Conservation (phyloP, 2,113 vertebrate genomes). For the Archilochus colubris region DNA sequence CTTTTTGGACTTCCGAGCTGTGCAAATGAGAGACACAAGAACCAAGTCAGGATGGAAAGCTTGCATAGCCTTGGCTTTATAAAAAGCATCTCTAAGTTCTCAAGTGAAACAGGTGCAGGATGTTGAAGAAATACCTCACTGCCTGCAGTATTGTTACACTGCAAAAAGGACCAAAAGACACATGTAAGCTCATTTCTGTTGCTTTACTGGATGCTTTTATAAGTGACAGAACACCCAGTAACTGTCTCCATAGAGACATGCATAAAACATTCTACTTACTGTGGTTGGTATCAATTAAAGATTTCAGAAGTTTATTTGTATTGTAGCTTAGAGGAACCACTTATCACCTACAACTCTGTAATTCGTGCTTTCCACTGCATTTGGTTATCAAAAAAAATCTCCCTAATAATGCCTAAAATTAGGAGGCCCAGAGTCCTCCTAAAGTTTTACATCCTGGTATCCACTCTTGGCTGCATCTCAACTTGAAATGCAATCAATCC, state of each 20-base stretch:
- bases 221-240: background rate
- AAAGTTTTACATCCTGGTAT: background rate
- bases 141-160: background rate
- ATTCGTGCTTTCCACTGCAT: background rate
- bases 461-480: background rate
- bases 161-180: background rate
- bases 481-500: background rate
- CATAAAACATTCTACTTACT: background rate
- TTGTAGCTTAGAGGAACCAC: background rate
- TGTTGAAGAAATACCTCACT: background rate
- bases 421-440: background rate
- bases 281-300: accelerated
- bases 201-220: background rate
- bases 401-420: background rate
- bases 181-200: background rate
- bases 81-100: background rate
- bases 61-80: background rate
- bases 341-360: background rate
- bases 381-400: background rate
- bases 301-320: background rate
- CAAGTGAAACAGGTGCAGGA: background rate
- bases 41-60: background rate
- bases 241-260: background rate
- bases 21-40: background rate
- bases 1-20: conserved; percentile 98